Conservation (phyloP, 2,797 vertebrate genomes). For the Pitangus sulphuratus region DNA sequence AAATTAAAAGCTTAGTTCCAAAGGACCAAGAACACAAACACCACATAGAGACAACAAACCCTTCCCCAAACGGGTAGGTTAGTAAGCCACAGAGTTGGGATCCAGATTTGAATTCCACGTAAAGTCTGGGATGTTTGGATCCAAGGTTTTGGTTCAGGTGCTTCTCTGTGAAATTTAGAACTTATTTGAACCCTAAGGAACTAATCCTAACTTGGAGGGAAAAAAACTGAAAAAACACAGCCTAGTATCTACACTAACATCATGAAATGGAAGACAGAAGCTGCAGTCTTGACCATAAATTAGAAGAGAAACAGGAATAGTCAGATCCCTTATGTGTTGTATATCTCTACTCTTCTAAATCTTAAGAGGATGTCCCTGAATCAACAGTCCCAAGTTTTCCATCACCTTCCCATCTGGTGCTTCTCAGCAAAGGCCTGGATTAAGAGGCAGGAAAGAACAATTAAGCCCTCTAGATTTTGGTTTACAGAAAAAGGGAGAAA, state of each 20-base stretch:
- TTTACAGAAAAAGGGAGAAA: slow-evolving; percentile 36
- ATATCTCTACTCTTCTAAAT: slow-evolving; percentile 2
- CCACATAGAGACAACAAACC: slow-evolving; percentile 56
- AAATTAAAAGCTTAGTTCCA: slow-evolving; percentile 72
- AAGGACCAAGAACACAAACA: slow-evolving; percentile 60
- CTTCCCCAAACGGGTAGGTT: slow-evolving; percentile 37
- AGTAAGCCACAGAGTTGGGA: slow-evolving; percentile 62
- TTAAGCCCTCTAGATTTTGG: slow-evolving; percentile 51
- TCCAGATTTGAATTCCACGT: slow-evolving; percentile 53
- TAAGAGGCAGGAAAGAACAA: slow-evolving; percentile 64
- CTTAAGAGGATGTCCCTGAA: slow-evolving; percentile 14
- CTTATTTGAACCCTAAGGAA: slow-evolving; percentile 50
- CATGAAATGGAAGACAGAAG: slow-evolving; percentile 72
- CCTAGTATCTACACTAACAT: slow-evolving; percentile 29
- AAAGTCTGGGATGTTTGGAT: slow-evolving; percentile 56
- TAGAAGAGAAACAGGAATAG: slow-evolving; percentile 47
- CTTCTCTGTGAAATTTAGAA: slow-evolving; percentile 62
- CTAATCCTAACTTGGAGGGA: slow-evolving; percentile 47
- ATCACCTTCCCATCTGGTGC: slow-evolving; percentile 29
- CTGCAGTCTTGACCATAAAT: slow-evolving; percentile 53
- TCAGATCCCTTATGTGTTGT: background rate
- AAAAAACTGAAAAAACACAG: slow-evolving; percentile 33
- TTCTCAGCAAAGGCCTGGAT: slow-evolving; percentile 55
- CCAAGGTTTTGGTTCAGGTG: slow-evolving; percentile 65
- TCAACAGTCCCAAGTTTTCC: slow-evolving; percentile 25